Conservation (phyloP, 2,113 vertebrate species). For the Phrynocephalus versicolor region DNA sequence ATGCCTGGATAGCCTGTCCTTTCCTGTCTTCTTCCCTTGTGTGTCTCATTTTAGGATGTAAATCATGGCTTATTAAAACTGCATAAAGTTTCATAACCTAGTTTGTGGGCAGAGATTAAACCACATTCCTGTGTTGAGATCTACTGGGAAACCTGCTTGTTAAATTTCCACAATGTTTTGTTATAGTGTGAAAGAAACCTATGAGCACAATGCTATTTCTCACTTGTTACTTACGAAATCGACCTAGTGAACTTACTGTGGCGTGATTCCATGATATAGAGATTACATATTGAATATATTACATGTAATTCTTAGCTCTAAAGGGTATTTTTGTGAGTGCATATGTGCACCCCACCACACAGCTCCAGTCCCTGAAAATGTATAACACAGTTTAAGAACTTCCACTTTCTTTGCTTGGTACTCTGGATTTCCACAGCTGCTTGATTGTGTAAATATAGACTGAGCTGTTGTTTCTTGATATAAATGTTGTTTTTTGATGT, state of each 20-base stretch:
- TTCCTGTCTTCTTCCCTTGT: background rate
- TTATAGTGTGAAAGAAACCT: background rate
- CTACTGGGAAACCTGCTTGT: background rate
- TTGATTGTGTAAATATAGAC: background rate
- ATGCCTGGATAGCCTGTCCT: no score
- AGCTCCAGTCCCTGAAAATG: background rate
- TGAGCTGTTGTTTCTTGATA: background rate
- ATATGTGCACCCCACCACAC: background rate
- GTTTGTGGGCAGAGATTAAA: background rate
- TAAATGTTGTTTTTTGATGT: no score
- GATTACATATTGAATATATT: background rate
- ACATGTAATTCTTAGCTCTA: background rate
- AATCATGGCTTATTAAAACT: background rate
- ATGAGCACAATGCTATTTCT: background rate
- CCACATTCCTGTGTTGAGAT: background rate
- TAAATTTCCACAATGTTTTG: background rate
- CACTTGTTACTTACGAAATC: background rate
- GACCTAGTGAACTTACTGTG: background rate
- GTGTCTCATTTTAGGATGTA: background rate
- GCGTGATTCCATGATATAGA: background rate
- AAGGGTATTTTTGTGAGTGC: no score
- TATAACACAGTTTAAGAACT: background rate
- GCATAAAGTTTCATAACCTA: background rate
- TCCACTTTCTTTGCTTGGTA: background rate
- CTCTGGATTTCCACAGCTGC: background rate